Conservation (phyloP, 2,888 invertebrate genomes). For the Nebria salina region DNA sequence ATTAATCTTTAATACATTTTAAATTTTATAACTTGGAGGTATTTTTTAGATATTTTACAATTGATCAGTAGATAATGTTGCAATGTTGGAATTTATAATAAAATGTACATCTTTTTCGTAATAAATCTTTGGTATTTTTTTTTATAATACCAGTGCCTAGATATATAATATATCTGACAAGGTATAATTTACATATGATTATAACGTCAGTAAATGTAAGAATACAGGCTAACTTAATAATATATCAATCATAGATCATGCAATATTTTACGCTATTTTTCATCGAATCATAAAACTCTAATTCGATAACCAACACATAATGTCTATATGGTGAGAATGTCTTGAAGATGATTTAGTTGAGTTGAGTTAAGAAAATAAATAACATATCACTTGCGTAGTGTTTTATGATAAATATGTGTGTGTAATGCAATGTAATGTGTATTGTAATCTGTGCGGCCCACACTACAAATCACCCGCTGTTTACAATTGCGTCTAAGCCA, state of each 20-base stretch:
- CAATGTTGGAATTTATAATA: background rate
- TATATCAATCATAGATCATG: slow-evolving; percentile 1
- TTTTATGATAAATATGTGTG: too few species aligned
- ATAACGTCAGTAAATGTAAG: background rate
- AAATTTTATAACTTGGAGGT: too few species aligned
- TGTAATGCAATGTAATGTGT: slow-evolving; percentile 4
- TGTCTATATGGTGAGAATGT: too few species aligned
- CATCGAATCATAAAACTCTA: too few species aligned
- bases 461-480: slow-evolving; percentile 9
- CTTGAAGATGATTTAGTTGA: too few species aligned
- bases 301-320: too few species aligned
- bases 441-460: slow-evolving; percentile 12
- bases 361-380: too few species aligned
- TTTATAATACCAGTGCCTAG: background rate
- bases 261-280: background rate
- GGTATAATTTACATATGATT: background rate
- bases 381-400: too few species aligned
- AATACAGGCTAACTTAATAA: background rate
- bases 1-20: background rate
- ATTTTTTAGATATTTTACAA: background rate
- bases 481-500: background rate
- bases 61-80: background rate
- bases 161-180: background rate
- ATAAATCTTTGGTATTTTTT: background rate
- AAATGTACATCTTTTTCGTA: background rate